Conservation (phyloP, 2,888 invertebrate genomes). For the Julus scandinavius region DNA sequence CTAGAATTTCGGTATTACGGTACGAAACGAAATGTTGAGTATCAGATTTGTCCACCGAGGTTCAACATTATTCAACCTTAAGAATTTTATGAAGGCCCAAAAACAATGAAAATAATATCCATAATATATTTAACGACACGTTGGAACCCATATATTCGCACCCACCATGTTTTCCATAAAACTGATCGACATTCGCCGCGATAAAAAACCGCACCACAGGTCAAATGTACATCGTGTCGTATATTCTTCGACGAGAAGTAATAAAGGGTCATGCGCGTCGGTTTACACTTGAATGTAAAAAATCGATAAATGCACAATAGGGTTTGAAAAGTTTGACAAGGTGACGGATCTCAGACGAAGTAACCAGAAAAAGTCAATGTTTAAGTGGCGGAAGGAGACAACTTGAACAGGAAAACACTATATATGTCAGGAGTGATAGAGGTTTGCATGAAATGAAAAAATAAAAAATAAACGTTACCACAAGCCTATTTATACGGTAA, state of each 20-base stretch:
- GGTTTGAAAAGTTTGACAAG: conserved; percentile 34
- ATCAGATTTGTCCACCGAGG: conserved; percentile 32
- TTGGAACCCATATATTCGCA: not conserved
- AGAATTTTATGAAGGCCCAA: not conserved
- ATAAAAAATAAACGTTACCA: not conserved
- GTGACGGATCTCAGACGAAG: conserved; percentile 2
- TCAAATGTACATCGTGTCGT: conserved; percentile 32
- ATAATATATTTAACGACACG: not conserved
- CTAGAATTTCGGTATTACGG: not conserved
- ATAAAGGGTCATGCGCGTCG: conserved; percentile 40
- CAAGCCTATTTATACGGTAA: not conserved
- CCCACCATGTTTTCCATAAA: not conserved
- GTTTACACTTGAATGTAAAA: conserved; percentile 19
- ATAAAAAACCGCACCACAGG: not conserved
- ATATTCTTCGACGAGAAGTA: conserved; percentile 19
- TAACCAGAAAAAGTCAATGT: conserved; percentile 22
- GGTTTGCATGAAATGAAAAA: not conserved
- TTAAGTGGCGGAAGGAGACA: conserved; percentile 44
- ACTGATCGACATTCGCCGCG: not conserved
- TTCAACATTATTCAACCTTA: not conserved
- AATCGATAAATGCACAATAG: conserved; percentile 45
- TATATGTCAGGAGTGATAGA: conserved; percentile 6
- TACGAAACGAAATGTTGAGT: not conserved
- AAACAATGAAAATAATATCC: conserved; percentile 13
- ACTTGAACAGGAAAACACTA: conserved; percentile 13